Conservation (phyloP, 2,113 vertebrate genomes). For the Pristiophorus japonicus region DNA sequence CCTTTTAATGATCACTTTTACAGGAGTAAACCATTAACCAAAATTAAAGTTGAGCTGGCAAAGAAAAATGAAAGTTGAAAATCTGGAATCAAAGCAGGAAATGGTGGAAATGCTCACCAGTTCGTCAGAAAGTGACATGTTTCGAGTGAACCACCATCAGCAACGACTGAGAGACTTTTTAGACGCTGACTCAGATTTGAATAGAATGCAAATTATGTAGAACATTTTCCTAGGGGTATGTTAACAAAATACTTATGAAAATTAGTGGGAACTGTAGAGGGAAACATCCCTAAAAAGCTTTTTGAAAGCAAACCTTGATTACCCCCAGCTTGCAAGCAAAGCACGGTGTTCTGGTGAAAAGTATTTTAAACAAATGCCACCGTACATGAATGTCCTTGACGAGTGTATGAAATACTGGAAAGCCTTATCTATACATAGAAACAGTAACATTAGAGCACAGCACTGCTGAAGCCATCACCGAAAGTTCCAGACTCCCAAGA, state of each 20-base stretch:
- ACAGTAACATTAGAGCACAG: conserved; percentile 22
- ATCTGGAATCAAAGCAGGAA: neutral
- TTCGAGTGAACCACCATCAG: neutral
- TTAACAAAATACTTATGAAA: neutral
- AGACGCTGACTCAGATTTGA: neutral
- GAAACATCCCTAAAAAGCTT: neutral
- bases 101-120: neutral
- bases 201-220: neutral
- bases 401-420: neutral
- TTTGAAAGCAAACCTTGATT: neutral
- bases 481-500: neutral
- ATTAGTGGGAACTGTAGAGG: neutral
- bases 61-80: neutral
- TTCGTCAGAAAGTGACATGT: neutral
- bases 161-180: neutral
- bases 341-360: no score
- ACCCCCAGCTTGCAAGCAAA: neutral
- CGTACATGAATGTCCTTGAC: neutral
- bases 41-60: neutral
- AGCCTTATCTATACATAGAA: conserved; percentile 13
- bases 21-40: neutral
- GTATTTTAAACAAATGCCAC: conserved; percentile 19
- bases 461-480: neutral
- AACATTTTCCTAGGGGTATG: neutral
- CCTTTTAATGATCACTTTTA: neutral